A percentile compares a stretch with the other conserved stretches of the same genome.
Conservation (phyloP, 2,797 vertebrate genomes). For the Spatula clypeata region DNA sequence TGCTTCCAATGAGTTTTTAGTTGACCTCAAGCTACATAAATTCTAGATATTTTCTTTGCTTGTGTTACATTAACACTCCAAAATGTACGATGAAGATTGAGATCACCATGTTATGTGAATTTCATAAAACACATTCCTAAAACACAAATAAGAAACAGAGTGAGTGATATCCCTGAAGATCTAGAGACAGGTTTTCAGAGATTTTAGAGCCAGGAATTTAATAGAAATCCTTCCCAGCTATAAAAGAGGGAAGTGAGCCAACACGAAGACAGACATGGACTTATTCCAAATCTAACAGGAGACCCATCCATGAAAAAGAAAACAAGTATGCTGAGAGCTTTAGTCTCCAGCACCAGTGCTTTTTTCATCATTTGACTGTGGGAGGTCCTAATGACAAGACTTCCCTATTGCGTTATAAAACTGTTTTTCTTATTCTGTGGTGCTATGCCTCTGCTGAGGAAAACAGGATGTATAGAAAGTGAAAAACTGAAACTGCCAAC, state of each 20-base stretch:
- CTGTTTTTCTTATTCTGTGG: background rate
- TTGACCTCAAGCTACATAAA: background rate
- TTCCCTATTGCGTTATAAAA: background rate
- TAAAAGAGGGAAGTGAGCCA: background rate
- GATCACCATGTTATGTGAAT: background rate
- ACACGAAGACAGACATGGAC: background rate
- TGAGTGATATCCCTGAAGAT: background rate
- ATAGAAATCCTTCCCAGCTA: background rate
- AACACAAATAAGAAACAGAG: background rate
- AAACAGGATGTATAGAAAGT: background rate
- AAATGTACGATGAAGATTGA: background rate
- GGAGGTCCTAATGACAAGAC: background rate
- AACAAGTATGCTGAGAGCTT: background rate
- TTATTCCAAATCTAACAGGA: background rate
- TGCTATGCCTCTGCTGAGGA: background rate
- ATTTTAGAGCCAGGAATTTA: background rate
- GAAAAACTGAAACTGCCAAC: background rate
- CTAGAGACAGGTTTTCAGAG: background rate
- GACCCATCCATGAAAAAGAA: background rate
- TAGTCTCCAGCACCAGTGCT: background rate
- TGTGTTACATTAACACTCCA: background rate
- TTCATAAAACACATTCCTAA: background rate
- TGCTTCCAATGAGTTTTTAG: background rate
- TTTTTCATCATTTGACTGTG: background rate
- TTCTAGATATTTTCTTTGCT: background rate